A percentile compares a stretch with the other conserved stretches of the same genome.
Evolutionary conservation across 2,797 vertebrate genomes (phyloP).

Genomic region (Arctocebus calabarensis): DNA sequence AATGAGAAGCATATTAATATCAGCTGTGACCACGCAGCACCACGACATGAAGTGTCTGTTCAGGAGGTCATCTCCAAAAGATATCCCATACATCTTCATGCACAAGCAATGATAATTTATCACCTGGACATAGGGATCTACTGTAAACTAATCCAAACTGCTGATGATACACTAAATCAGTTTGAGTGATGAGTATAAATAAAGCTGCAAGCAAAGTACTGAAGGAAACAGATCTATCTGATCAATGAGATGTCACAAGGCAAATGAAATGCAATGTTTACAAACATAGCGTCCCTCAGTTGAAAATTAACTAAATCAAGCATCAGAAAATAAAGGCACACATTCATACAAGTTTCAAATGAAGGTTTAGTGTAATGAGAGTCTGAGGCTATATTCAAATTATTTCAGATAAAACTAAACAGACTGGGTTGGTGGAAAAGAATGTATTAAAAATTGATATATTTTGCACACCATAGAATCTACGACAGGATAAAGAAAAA

Average conservation of each 20-base stretch:
- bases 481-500: conserved; percentile 15
- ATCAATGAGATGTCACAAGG: conserved; percentile 87
- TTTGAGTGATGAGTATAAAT: conserved; percentile 88
- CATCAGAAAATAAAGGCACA: conserved; percentile 46
- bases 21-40: conserved; percentile 74
- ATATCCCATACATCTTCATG: conserved; percentile 80
- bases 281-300: conserved; percentile 77
- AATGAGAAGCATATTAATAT: conserved; percentile 82
- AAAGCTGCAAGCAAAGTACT: conserved; percentile 86
- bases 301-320: conserved; percentile 84
- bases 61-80: conserved; percentile 85
- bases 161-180: conserved; percentile 91
- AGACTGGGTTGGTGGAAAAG: conserved; percentile 1
- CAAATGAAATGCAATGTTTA: conserved; percentile 87
- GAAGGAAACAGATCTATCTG: conserved; percentile 87
- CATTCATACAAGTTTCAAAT: not conserved
- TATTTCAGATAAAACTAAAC: conserved; percentile 57
- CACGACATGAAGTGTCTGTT: conserved; percentile 70
- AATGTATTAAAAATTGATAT: not conserved
- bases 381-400: not conserved
- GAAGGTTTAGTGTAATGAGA: conserved; percentile 44
- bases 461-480: conserved; percentile 43
- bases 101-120: conserved; percentile 87
- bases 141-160: conserved; percentile 88
- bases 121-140: conserved; percentile 82